Conservation (phyloP, 2,113 vertebrate genomes). For the Corydoras sp. region DNA sequence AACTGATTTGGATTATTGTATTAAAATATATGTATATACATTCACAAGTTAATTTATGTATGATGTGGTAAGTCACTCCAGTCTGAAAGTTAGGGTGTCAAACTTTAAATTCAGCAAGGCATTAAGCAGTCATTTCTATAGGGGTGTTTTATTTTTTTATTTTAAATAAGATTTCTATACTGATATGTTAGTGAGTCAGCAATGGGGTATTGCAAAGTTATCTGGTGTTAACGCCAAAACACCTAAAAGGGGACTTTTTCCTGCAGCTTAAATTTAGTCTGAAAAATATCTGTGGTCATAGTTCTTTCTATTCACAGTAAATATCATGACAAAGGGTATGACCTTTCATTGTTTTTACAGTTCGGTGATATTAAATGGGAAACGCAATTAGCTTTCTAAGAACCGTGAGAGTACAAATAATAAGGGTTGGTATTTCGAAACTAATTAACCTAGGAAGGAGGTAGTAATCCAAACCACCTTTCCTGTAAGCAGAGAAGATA, state of each 20-base stretch:
- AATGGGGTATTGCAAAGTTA: background rate
- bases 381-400: constrained; percentile 60
- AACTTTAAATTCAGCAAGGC: no score
- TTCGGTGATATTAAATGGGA: constrained; percentile 50
- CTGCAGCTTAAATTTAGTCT: background rate
- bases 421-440: constrained; percentile 44
- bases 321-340: constrained; percentile 33
- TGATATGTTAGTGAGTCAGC: no score
- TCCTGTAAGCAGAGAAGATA: constrained; percentile 43
- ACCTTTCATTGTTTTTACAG: constrained; percentile 51
- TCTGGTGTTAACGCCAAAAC: background rate
- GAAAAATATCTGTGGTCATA: background rate
- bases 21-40: no score
- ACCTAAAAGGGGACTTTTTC: background rate
- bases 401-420: constrained; percentile 48
- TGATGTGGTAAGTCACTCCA: no score
- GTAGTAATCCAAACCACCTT: constrained; percentile 52
- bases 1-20: no score
- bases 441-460: constrained; percentile 58
- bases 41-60: no score
- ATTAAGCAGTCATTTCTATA: no score
- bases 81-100: no score
- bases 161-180: no score
- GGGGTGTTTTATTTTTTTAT: no score
- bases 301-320: constrained; percentile 16